Conservation (phyloP, 2,113 vertebrate genomes). For the Guaruba guarouba region DNA sequence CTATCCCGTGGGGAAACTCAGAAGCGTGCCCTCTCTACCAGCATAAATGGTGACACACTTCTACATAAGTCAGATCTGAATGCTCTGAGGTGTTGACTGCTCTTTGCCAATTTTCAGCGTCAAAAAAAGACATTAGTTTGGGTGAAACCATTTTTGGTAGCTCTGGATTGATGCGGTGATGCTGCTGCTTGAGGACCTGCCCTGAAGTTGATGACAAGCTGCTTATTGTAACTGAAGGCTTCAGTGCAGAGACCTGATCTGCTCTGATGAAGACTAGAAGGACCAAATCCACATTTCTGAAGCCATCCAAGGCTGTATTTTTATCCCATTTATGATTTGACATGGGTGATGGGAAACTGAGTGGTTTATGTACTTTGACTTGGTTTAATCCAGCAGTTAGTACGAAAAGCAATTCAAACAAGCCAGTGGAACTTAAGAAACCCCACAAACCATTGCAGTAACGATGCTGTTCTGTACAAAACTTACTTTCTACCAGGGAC, state of each 20-base stretch:
- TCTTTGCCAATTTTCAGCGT: background rate
- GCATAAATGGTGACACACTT: background rate
- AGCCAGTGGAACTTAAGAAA: background rate
- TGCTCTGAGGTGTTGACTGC: fast-evolving
- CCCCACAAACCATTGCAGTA: background rate
- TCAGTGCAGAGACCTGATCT: background rate
- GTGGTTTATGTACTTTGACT: background rate
- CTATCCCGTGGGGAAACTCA: background rate
- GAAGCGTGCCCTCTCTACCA: background rate
- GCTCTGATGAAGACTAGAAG: background rate
- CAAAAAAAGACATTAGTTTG: background rate
- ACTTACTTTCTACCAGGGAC: background rate
- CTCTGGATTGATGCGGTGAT: background rate
- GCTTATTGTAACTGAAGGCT: background rate
- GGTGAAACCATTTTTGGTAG: background rate
- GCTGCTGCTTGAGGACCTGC: background rate
- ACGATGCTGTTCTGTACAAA: background rate
- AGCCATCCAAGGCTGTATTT: background rate
- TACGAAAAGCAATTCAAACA: background rate
- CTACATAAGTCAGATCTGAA: background rate
- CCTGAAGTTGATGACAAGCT: background rate
- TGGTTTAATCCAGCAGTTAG: background rate
- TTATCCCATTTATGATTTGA: background rate
- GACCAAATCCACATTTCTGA: background rate
- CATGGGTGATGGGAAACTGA: fast-evolving